Base-by-base conservation (phyloP, 2,113 vertebrate genomes). In the Xiphophorus couchianus region DNA sequence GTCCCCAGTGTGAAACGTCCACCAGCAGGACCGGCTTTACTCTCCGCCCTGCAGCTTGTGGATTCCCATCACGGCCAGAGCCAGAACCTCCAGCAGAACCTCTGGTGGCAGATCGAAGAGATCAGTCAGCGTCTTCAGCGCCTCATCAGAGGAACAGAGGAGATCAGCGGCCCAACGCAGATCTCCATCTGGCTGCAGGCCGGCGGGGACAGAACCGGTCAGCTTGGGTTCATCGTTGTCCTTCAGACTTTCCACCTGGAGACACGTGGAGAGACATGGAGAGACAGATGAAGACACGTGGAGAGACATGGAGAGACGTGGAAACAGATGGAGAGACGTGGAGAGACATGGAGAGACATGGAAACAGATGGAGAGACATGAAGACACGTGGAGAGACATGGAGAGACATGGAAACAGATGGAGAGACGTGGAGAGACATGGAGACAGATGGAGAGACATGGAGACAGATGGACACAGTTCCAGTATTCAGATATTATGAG, bases 151-250 rank as follows among this genome's bases (percentile, higher is more conserved):
- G 6, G 29, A 62, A 15, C 66, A 76, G 66, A 76, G 60, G 2
- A 76, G 54, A 1, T 76, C 66, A 1, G 22, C 74, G 11, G 0
- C 66, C 74, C 74, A 76, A 54, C 29, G 25, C 28, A 76, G 54
- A 12, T 33, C 37, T 27, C 35, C 58, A 11, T 61, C 73, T 13
- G 68, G 64, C 73, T 75, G 73, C 73, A 75, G 73, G 65, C 51
- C 10, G 17, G 4, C 17, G 10, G 73, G 64, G n/a, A 35, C 33
- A 35, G 33, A 35, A 35, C 33, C 33, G 29, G 27, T 4, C 64
- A 39, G 33, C 61, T 31, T 30, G 65, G 73, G 35, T 28, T 2
- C 27, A 17, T 10, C 19, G 0, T 44, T 19, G n/a, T 62, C 14
- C 73, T 44, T 61, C 54, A 68, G 73, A 3, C 64, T 27, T 5